Evolutionary conservation across 2,113 vertebrate genomes (phyloP).

Genomic region (Hystrix brachyura): DNA sequence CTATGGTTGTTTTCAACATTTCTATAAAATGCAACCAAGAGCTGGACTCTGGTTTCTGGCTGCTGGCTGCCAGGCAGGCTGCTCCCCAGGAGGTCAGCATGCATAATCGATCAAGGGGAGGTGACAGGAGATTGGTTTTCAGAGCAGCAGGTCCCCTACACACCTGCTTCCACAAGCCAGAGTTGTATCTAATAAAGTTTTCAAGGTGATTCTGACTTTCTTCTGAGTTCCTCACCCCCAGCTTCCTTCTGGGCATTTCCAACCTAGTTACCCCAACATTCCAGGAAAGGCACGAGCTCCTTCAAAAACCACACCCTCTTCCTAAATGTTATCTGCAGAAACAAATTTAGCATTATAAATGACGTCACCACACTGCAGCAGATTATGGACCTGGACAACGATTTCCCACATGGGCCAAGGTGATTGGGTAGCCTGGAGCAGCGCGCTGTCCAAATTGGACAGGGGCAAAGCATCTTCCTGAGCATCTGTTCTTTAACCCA

Average conservation of each 20-base stretch:
- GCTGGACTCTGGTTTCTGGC: constrained; percentile 55
- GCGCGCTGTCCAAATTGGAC: constrained; percentile 27
- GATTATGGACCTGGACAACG: constrained; percentile 65
- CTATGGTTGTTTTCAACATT: constrained; percentile 12
- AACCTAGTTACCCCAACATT: constrained; percentile 62
- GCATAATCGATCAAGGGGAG: constrained; percentile 57
- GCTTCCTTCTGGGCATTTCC: constrained; percentile 60
- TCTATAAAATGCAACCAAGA: constrained; percentile 50
- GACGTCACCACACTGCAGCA: constrained; percentile 76
- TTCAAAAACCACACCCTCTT: constrained; percentile 61
- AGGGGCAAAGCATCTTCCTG: constrained; percentile 32
- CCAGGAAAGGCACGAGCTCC: constrained; percentile 63
- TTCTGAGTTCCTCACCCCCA: neutral
- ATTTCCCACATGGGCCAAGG: constrained; percentile 73
- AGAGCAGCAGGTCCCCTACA: neutral
- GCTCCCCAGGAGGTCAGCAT: constrained; percentile 26
- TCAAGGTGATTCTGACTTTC: constrained; percentile 74
- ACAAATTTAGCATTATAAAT: constrained; percentile 82
- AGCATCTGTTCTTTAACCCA: constrained; percentile 61
- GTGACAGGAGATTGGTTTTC: constrained; percentile 7
- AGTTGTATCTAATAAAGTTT: constrained; percentile 45
- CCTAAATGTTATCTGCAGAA: constrained; percentile 83
- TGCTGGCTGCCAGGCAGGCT: constrained; percentile 58
- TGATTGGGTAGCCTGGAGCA: constrained; percentile 79
- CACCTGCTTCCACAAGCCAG: neutral